Base-by-base conservation (phyloP, 2,797 vertebrate genomes). In the Lepus oiostolus region DNA sequence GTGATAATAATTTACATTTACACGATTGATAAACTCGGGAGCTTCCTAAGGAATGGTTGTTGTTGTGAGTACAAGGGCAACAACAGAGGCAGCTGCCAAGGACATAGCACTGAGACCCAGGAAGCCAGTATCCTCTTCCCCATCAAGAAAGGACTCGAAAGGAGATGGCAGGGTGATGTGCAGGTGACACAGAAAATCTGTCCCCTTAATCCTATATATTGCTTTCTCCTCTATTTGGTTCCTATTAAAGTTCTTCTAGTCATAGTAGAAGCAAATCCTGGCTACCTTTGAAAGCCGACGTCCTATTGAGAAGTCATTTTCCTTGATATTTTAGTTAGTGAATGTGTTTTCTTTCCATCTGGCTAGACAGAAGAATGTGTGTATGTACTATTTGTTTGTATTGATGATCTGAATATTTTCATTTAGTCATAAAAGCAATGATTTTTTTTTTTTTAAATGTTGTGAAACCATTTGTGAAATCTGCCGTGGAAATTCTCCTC, bases 401-500 rank as follows among this genome's bases (percentile, higher is more conserved):
- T 68, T 88, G 0, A 5, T 72, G 95, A 94, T 96, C 91, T 28
- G 95, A 12, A 8, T 70, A 88, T 88, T 35, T 88, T 96, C 92
- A 91, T 60, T 85, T 94, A 92, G 79, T 85, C 76, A 19, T 94
- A 97, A 97, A 72, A 94, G 50, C 93, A 93, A 93, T 12, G 87
- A 96, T 71, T 65, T 94, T 19, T 58, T 58, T 58, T 58, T 16
- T 58, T 19, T 58, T 1, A 96, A 72, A 94, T 35, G 92, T 85
- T 91, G 42, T 71, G 84, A 88, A 47, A 47, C 76, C 95, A 94
- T 97, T 97, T 98, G 96, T 98, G 97, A 94, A 89, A 95, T 95
- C 75, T 96, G 84, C 67, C 88, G 94, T 62, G 91, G 87, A 90
- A 68, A 80, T 0, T 0, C 67, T 95, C 93, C 32, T 42, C 35